A percentile compares a stretch with the other conserved stretches of the same genome.
Evolutionary conservation across 2,113 vertebrate species (phyloP).

Genomic region (Lasiurus borealis): DNA sequence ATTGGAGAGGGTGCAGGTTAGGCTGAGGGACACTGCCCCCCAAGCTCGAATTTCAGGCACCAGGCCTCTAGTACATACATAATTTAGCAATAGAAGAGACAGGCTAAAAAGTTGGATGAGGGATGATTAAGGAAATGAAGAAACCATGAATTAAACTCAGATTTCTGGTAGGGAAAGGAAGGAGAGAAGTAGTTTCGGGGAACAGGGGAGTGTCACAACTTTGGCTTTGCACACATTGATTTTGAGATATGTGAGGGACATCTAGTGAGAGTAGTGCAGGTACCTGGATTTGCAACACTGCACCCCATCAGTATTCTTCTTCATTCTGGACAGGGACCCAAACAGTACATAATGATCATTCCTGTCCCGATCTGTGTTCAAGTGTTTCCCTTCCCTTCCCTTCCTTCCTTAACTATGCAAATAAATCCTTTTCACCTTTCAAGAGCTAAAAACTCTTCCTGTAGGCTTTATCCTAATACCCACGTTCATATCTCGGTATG

Average conservation of each 20-base stretch:
- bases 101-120: background rate
- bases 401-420: background rate
- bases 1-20: too few relatives aligned
- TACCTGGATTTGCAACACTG: background rate
- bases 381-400: background rate
- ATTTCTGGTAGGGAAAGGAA: background rate
- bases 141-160: background rate
- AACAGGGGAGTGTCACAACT: background rate
- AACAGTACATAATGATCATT: accelerated
- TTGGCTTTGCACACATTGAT: background rate
- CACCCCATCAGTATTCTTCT: background rate
- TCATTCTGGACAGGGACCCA: background rate
- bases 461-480: background rate
- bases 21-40: too few relatives aligned
- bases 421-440: conserved; percentile 2
- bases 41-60: too few relatives aligned
- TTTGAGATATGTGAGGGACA: background rate
- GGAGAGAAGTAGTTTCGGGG: accelerated
- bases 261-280: background rate
- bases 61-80: too few relatives aligned
- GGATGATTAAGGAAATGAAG: background rate
- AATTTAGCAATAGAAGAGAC: too few relatives aligned
- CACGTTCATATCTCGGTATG: background rate
- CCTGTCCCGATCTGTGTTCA: background rate
- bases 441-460: background rate